phyloP scores from a whole-genome alignment of 1,140 invertebrate genomes.

The Bombus soroeensis region DNA sequence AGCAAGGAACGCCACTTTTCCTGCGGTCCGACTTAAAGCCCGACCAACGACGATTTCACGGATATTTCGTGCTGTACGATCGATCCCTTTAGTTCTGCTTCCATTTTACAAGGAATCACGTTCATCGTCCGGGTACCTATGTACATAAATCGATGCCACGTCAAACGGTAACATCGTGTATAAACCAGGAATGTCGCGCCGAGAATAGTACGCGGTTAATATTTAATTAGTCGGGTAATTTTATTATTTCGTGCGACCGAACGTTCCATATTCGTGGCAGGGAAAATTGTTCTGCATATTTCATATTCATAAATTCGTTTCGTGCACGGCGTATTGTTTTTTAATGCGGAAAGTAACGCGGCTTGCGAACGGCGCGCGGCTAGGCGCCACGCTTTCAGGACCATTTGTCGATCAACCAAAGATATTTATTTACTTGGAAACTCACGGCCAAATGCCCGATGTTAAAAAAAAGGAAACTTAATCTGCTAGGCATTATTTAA shows the following conservation, averaged over 20 bases:
- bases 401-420: too few species aligned
- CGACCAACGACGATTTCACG: background rate
- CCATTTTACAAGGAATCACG: background rate
- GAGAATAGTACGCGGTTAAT: background rate
- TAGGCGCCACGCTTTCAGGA: too few species aligned
- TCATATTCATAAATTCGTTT: constrained; percentile 4
- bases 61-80: background rate
- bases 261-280: background rate
- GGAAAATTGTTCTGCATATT: background rate
- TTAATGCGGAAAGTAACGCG: background rate
- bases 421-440: too few species aligned
- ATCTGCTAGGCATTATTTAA: too few species aligned
- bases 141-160: background rate
- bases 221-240: constrained; percentile 19
- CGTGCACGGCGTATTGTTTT: background rate
- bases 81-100: background rate
- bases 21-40: background rate
- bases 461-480: too few species aligned
- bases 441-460: too few species aligned
- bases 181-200: background rate
- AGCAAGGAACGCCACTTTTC: background rate
- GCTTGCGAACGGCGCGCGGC: background rate
- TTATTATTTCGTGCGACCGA: constrained; percentile 10
- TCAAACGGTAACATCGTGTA: background rate
- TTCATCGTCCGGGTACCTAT: rapidly evolving